Evolutionary conservation across 2,888 invertebrate genomes (phyloP).

Genomic region (Pharmacophagus antenor): DNA sequence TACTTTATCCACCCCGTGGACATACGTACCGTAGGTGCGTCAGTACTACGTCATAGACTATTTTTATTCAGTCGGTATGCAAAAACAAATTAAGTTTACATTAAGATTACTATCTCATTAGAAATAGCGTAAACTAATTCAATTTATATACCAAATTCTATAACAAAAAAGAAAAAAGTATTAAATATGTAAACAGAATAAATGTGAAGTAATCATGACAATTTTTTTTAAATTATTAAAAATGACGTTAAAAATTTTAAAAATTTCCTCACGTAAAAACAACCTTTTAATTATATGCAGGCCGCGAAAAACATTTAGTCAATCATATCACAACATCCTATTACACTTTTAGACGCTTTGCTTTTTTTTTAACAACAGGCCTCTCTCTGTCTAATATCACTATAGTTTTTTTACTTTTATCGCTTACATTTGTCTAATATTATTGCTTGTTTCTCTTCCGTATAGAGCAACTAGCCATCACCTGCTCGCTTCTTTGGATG

Average conservation of each 20-base stretch:
- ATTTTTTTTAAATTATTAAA: no score
- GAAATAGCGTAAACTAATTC: background rate
- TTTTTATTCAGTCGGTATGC: conserved; percentile 32
- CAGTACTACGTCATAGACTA: conserved; percentile 35
- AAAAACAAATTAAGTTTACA: conserved; percentile 5
- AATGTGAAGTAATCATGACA: no score
- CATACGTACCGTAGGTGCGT: conserved; percentile 66
- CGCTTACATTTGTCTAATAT: background rate
- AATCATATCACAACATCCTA: no score
- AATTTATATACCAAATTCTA: background rate
- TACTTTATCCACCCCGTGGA: conserved; percentile 61
- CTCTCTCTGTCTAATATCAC: background rate
- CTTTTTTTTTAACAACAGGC: no score
- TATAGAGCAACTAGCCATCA: background rate
- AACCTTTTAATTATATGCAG: no score
- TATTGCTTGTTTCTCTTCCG: background rate
- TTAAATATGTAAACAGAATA: no score
- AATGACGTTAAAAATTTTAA: no score
- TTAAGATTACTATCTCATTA: conserved; percentile 4
- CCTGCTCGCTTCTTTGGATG: no score
- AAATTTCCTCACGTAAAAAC: no score
- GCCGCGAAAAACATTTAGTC: no score
- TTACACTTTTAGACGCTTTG: no score
- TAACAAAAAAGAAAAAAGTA: no score
- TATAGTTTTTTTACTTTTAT: background rate